Base-by-base conservation (phyloP, 2,888 invertebrate species). In the Lacanobia oleracea region DNA sequence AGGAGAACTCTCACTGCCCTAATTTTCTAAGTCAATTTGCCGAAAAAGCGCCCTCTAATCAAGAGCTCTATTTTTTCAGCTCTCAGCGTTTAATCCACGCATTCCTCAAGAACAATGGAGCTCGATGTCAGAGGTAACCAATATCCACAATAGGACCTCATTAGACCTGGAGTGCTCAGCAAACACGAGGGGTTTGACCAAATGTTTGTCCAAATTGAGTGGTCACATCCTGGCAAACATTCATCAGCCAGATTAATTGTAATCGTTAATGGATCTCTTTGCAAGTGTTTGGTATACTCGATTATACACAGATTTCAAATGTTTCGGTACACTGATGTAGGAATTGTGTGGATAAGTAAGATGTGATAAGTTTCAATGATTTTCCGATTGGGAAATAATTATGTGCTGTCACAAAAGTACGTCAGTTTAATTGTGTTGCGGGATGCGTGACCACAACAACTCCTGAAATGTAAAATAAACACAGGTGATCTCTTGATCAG, bases 171-270 rank as follows among this genome's bases (percentile, higher is more conserved):
- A 95, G 95, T 91, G 94, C 86, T 89, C 79, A 78, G 89, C 93
- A 94, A 95, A 95, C 92, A 94, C 89, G 90, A 86, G 86, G 89
- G 90, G 91, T 91, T 92, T 90, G 93, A 86, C 91, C 93, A 90
- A 91, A 91, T 91, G 91, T 89, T 92, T 88, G 90, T 88, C 82
- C 89, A 90, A 90, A 93, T 93, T 90, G 93, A 94, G 94, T 94
- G 93, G 92, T 89, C 91, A 88, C 87, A 89, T 89, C 88, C 87
- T 87, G 73, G 90, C 93, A 95, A 95, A 95, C 94, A 95, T 92
- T 95, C 94, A 95, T 95, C 94, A 94, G 92, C 87, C 89, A 91
- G 95, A 95, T 95, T 95, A 95, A 95, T 95, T 94, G 94, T 94
- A 89, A 90, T 91, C 89, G 91, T 91, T 93, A 93, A 94, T 94